Evolutionary conservation across 53 echinoderm and acorn worm genomes (phyloP).

Genomic region (Temnopleurus reevesii): DNA sequence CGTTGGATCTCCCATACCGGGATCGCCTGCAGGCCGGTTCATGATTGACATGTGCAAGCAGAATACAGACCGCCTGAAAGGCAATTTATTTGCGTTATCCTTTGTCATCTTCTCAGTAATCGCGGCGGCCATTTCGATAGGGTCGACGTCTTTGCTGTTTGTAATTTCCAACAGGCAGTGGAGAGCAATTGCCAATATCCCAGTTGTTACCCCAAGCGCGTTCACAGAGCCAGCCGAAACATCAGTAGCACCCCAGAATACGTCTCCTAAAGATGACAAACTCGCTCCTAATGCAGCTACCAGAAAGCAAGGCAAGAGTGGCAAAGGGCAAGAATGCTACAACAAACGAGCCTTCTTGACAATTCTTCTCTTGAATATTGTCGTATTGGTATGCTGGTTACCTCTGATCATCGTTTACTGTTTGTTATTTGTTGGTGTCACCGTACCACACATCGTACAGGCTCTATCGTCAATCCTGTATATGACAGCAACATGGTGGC

Average conservation of each 20-base stretch:
- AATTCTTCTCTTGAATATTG: neutral
- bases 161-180: neutral
- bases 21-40: neutral
- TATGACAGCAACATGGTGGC: constrained; percentile 32
- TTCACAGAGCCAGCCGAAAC: neutral
- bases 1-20: neutral
- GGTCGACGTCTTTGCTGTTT: neutral
- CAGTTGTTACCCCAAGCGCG: neutral
- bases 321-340: neutral
- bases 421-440: neutral
- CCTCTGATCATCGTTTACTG: neutral
- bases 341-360: neutral
- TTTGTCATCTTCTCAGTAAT: neutral
- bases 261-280: neutral
- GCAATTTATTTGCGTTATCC: neutral
- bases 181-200: neutral
- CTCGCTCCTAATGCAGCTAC: neutral
- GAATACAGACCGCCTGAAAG: neutral
- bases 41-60: neutral
- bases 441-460: neutral
- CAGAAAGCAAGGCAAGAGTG: neutral
- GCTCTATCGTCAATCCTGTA: neutral
- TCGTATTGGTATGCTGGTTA: neutral
- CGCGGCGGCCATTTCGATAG: neutral
- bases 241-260: neutral